Percentiles rank a stretch among this genome's conserved stretches.
These are phyloP conservation scores for Chrysocyon brachyurus DNA, from an alignment of 2,797 vertebrate genomes.

Conservation along the genomic window DNA sequence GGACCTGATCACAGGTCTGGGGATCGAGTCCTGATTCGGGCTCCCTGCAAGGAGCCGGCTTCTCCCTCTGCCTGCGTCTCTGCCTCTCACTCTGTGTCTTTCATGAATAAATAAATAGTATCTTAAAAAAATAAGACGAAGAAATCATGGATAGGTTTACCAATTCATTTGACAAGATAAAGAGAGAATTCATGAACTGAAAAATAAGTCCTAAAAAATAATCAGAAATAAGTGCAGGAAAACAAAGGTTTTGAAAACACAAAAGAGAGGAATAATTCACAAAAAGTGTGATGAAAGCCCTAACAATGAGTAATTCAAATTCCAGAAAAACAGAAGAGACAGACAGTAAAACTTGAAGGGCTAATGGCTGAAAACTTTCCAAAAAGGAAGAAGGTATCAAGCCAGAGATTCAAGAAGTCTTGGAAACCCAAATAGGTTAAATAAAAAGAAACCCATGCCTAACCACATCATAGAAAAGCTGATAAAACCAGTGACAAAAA, in stretches of 20 bases:
- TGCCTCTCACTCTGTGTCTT: too few relatives aligned
- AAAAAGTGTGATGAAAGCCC: background rate
- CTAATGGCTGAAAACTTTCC: background rate
- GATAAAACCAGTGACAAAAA: background rate
- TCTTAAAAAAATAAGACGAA: background rate
- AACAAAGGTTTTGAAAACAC: background rate
- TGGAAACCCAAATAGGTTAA: background rate
- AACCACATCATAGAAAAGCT: background rate
- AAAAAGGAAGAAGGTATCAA: background rate
- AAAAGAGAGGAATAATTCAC: background rate
- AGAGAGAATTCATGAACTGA: conserved; percentile 12
- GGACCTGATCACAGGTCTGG: too few relatives aligned
- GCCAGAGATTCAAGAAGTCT: background rate
- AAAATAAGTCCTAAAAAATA: conserved; percentile 15
- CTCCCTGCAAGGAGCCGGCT: too few relatives aligned
- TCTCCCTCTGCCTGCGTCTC: too few relatives aligned
- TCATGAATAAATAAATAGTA: too few relatives aligned
- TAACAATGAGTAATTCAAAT: background rate
- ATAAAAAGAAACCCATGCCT: background rate
- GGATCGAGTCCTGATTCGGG: too few relatives aligned
- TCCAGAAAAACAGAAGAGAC: background rate
- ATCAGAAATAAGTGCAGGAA: background rate
- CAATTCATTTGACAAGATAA: background rate
- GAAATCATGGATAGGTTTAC: background rate
- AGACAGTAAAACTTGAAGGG: background rate